Conservation (phyloP, 64 coral and sea anemone genomes). For the Pocillopora verrucosa region DNA sequence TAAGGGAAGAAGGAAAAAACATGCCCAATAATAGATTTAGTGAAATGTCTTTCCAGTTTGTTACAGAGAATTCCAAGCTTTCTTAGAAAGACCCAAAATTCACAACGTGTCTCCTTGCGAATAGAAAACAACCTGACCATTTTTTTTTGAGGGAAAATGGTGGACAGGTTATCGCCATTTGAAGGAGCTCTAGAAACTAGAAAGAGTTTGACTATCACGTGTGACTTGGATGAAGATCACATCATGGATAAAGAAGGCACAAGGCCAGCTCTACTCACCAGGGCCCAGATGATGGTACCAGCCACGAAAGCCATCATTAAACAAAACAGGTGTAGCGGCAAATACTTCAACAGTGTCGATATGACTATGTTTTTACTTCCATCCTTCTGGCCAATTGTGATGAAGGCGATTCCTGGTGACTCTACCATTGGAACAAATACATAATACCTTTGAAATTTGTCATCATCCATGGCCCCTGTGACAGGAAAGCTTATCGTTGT, state of each 20-base stretch:
- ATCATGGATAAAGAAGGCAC: background rate
- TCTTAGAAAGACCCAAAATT: too few species aligned
- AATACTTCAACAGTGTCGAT: background rate
- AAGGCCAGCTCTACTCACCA: background rate
- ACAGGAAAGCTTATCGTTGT: conserved; percentile 62
- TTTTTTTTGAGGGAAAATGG: too few species aligned
- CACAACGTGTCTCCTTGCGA: too few species aligned
- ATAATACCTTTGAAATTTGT: background rate
- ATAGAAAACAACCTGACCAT: too few species aligned
- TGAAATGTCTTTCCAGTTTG: too few species aligned
- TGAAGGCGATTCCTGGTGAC: conserved; percentile 60
- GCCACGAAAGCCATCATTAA: background rate
- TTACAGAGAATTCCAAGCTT: too few species aligned
- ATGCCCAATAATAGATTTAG: too few species aligned
- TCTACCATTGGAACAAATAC: conserved; percentile 46
- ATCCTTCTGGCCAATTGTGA: background rate
- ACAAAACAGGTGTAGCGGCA: background rate
- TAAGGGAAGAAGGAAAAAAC: too few species aligned
- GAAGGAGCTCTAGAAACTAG: too few species aligned
- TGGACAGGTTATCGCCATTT: too few species aligned
- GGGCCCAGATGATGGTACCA: background rate
- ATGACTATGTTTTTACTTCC: background rate
- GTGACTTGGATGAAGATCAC: too few species aligned
- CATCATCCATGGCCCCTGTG: conserved; percentile 14
- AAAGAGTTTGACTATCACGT: too few species aligned